Conservation (phyloP, 2,797 vertebrate genomes). For the Chiloscyllium punctatum region DNA sequence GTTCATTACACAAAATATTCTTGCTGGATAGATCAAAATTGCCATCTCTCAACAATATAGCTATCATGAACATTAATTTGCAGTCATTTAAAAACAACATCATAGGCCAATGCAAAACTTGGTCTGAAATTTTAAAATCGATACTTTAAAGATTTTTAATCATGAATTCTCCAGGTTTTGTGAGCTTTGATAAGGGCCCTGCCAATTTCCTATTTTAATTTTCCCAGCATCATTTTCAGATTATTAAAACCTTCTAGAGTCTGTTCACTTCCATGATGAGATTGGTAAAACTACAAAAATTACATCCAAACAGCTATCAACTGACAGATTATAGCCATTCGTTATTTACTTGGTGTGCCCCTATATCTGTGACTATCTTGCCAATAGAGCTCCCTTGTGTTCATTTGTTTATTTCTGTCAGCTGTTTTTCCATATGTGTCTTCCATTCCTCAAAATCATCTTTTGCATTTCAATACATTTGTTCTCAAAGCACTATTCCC, state of each 20-base stretch:
- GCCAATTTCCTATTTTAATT: neutral
- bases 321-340: neutral
- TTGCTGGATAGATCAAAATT: neutral
- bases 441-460: neutral
- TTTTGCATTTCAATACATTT: neutral
- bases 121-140: neutral
- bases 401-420: neutral
- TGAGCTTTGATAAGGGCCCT: neutral
- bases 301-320: neutral
- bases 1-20: neutral
- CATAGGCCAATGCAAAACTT: neutral
- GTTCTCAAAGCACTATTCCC: neutral
- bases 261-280: neutral
- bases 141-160: neutral
- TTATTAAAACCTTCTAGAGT: neutral
- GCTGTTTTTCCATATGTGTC: neutral
- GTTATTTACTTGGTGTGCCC: neutral
- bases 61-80: neutral
- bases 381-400: neutral
- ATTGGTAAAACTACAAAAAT: neutral
- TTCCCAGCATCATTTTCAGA: neutral
- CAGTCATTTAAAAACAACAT: neutral
- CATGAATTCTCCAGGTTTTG: neutral
- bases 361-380: neutral
- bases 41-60: neutral